phyloP scores from a whole-genome alignment of 2,888 invertebrate species.

The Melanchra persicariae region DNA sequence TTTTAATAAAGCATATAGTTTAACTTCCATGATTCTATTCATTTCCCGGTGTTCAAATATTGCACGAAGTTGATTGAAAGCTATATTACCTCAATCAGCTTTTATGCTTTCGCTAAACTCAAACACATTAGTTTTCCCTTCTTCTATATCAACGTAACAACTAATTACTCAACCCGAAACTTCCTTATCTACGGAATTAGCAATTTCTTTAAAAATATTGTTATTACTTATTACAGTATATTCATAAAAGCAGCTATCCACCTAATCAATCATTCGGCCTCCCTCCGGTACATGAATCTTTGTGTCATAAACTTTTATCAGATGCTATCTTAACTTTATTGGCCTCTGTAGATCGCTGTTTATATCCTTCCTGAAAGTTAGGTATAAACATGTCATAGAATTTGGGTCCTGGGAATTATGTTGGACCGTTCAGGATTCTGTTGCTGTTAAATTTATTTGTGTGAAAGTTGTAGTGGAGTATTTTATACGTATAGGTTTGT shows the following conservation, averaged over 20 bases:
- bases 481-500: neutral
- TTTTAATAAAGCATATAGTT: neutral
- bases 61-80: neutral
- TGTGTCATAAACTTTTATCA: slow-evolving; percentile 69
- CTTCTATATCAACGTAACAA: neutral
- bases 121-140: neutral
- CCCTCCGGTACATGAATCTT: slow-evolving; percentile 65
- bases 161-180: slow-evolving; percentile 38
- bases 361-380: slow-evolving; percentile 54
- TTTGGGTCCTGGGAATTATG: slow-evolving; percentile 37
- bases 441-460: slow-evolving; percentile 31
- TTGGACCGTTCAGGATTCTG: slow-evolving; percentile 14
- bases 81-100: neutral
- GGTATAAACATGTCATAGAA: slow-evolving; percentile 54
- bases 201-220: slow-evolving; percentile 20
- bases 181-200: slow-evolving; percentile 7
- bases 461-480: neutral
- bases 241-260: slow-evolving; percentile 44
- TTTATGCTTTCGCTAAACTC: neutral
- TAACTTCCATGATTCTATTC: neutral
- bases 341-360: slow-evolving; percentile 47
- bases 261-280: slow-evolving; percentile 64
- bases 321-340: slow-evolving; percentile 64
- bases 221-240: slow-evolving; percentile 37
- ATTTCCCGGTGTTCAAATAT: neutral